Evolutionary conservation across 2,888 invertebrate species (phyloP).

Genomic region (Aspidiotus rigidus): DNA sequence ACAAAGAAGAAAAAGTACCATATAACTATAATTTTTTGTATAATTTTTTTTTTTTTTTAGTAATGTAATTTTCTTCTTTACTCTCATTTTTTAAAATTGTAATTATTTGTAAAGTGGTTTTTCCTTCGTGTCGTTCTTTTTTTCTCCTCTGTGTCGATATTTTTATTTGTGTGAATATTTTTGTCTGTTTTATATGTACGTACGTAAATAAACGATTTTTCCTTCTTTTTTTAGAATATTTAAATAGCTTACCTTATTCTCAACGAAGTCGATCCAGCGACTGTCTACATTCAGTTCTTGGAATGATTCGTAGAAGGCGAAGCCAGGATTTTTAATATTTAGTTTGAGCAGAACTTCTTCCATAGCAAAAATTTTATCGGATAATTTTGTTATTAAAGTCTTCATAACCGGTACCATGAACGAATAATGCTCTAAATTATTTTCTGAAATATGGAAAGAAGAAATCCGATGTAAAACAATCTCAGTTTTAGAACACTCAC

Average conservation of each 20-base stretch:
- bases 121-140: background rate
- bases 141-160: background rate
- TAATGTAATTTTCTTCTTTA: conserved; percentile 23
- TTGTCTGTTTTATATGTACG: too few relatives aligned
- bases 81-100: conserved; percentile 19
- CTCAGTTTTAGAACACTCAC: too few relatives aligned
- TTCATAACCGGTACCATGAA: conserved; percentile 55
- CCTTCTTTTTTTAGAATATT: background rate
- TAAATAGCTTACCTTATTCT: conserved; percentile 45
- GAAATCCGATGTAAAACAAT: too few relatives aligned
- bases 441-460: conserved; percentile 41
- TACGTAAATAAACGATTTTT: background rate
- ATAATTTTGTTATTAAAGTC: conserved; percentile 50
- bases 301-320: conserved; percentile 54
- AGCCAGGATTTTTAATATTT: conserved; percentile 49
- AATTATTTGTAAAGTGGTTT: conserved; percentile 12
- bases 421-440: conserved; percentile 51
- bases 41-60: background rate
- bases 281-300: conserved; percentile 49
- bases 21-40: conserved; percentile 28
- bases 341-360: conserved; percentile 46
- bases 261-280: conserved; percentile 50
- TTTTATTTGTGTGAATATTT: too few relatives aligned
- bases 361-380: conserved; percentile 39
- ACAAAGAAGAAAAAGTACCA: conserved; percentile 28